phyloP scores from a whole-genome alignment of 37 sponge, comb jelly and placozoan species.

The Geodia barretti region DNA sequence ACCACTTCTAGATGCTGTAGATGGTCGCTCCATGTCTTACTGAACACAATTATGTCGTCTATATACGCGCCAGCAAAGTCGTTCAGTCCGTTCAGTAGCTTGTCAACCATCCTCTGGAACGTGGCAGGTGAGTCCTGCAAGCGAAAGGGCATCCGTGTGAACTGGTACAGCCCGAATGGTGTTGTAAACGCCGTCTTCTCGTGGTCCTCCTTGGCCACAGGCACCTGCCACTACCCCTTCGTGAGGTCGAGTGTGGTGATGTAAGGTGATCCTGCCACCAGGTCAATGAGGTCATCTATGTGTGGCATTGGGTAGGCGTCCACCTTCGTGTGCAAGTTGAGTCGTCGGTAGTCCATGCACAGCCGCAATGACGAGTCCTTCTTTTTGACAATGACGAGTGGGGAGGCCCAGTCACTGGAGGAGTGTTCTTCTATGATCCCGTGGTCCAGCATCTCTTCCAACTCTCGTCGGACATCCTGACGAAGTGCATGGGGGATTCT shows the following conservation, averaged over 20 bases:
- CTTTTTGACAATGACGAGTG: constrained; percentile 34
- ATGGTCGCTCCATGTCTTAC: no score
- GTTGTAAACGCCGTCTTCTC: constrained; percentile 53
- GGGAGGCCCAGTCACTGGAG: constrained; percentile 58
- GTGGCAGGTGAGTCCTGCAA: constrained; percentile 59
- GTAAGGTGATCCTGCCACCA: constrained; percentile 17
- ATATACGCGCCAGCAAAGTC: no score
- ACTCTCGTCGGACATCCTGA: constrained; percentile 21
- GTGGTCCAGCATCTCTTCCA: constrained; percentile 34
- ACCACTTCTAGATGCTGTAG: no score
- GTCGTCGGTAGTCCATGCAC: constrained; percentile 54
- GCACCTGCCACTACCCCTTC: constrained; percentile 73
- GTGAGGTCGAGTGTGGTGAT: constrained; percentile 59
- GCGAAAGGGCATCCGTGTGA: constrained; percentile 69
- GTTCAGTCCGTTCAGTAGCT: no score
- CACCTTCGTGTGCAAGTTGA: constrained; percentile 52
- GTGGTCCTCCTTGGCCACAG: constrained; percentile 29
- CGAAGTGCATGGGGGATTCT: constrained; percentile 29
- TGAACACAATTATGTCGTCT: no score
- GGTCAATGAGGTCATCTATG: constrained; percentile 55
- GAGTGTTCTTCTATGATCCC: constrained; percentile 51
- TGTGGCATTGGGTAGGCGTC: constrained; percentile 76
- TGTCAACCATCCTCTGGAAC: no score
- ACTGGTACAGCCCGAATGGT: constrained; percentile 58
- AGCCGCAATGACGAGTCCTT: constrained; percentile 41